Evolutionary conservation across 1,140 invertebrate species (phyloP), one percentile per base, ranked within the genome.

Genomic region (Caenorhabditis elegans): DNA sequence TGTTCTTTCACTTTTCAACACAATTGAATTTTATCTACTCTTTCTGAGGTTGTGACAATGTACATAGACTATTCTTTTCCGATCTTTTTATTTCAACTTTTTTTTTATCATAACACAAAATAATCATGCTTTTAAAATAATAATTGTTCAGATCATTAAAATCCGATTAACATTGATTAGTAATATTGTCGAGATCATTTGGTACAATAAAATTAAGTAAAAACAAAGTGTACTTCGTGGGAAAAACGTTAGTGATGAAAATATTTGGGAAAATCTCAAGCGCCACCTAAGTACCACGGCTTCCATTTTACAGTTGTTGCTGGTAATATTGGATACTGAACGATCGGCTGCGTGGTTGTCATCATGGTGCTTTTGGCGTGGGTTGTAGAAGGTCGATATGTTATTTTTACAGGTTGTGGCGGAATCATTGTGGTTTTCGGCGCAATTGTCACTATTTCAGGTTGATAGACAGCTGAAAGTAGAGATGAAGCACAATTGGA

Each of bases 261-360:
- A 34, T n/a, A n/a, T n/a, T n/a, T n/a, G n/a, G n/a, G n/a, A n/a
- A n/a, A n/a, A n/a, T n/a, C n/a, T 70, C 28, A 70, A 10, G 46
- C 34, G 36, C 82, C 82, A 22, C 82, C 82, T 2, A 79, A 22
- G 26, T 83, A 83, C 82, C 82, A 83, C 15, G 82, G 82, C 36
- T 70, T 78, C 82, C 82, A 83, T 49, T 82, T 82, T 8, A 26
- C 55, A 39, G 60, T 46, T 0, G 76, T 28, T 55, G 76, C 49
- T 22, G 31, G 36, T 60, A 24, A n/a, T 22, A n/a, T 5, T 28
- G 51, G 47, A 43, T 80, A 47, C 22, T 10, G 43, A 6, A 77
- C 43, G 2, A 77, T 10, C 48, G 24, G 47, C 10, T 51, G 46
- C 3, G 46, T 51, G 0, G 46, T 78, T 55, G 77, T 36, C 13